Base-by-base conservation (phyloP, 2,888 invertebrate species). In the Aelia acuminata region DNA sequence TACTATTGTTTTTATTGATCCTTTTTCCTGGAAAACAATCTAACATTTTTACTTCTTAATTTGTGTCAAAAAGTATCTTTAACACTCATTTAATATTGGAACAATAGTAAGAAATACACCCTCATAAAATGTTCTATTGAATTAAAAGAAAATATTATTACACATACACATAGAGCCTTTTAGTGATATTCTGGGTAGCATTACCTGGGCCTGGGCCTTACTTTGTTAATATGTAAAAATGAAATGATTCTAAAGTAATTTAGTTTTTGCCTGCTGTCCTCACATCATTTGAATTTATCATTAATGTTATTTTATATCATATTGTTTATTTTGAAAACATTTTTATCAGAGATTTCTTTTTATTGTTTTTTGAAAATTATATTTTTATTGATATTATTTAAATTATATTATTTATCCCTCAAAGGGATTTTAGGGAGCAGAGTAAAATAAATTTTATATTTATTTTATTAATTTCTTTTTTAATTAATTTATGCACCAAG, bases 361-460 rank as follows among this genome's bases (percentile, higher is more conserved):
- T 80, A 80, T 47, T 43, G 43, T 80, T 80, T 80, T 43, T 39
- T 80, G 43, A 80, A 80, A 80, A 80, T 43, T 80, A 43, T 80
- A 80, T 80, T 80, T 75, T 80, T 80, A 80, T 80, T 80, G 80
- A 80, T 80, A 80, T 80, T 80, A 80, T 80, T 80, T 80, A 80
- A 80, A 43, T 80, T 43, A n/a, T 80, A 47, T 80, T 43, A 43
- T 80, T 13, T 80, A 80, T 80, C 80, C 80, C 43, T 80, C 15
- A 43, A 39, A 47, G 80, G 80, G 80, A 47, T 80, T 80, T 75
- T 75, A 75, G 75, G 43, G 43, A 75, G 75, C 75, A 20, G 31
- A 80, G 11, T 43, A n/a, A 43, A 43, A n/a, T 43, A 80, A 80
- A 80, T 80, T 80, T 80, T 80, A 80, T 3, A 47, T 43, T 80